These are phyloP conservation scores for Poecilobothrus nobilitatus DNA, from an alignment of 2,888 invertebrate genomes.

Conservation along the genomic window DNA sequence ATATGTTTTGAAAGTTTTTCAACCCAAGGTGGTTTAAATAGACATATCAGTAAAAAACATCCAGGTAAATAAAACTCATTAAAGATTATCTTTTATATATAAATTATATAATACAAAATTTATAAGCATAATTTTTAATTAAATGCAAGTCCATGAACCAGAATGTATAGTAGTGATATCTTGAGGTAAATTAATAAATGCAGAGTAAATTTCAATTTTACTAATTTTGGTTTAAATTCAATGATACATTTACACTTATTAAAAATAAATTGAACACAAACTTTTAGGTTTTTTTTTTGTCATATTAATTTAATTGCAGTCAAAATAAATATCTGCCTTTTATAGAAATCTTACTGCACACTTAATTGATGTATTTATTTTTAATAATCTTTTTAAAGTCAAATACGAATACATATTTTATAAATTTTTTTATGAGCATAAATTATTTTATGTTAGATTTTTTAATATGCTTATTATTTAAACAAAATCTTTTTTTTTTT, in stretches of 20 bases:
- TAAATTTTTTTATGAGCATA: too few relatives aligned
- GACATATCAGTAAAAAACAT: not conserved
- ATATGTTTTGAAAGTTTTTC: conserved; percentile 9
- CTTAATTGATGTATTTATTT: too few relatives aligned
- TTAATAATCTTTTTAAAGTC: too few relatives aligned
- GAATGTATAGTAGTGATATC: conserved; percentile 1
- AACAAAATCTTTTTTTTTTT: not conserved
- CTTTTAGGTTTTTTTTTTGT: too few relatives aligned
- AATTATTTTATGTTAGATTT: too few relatives aligned
- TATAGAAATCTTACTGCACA: too few relatives aligned
- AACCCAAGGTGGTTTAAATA: not conserved
- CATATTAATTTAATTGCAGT: too few relatives aligned
- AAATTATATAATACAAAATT: not conserved
- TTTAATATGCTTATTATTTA: too few relatives aligned
- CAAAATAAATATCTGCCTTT: too few relatives aligned
- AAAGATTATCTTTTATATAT: not conserved
- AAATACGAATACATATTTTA: too few relatives aligned
- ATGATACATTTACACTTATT: not conserved
- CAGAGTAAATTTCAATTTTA: not conserved
- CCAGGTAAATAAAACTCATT: not conserved
- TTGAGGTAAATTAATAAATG: not conserved
- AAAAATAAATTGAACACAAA: too few relatives aligned
- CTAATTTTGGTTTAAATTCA: not conserved
- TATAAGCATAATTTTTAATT: not conserved
- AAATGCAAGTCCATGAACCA: conserved; percentile 4